Percentiles rank a stretch among this genome's conserved stretches.
Evolutionary conservation across 2,113 vertebrate species (phyloP).

Genomic region (Onychostruthus taczanowskii): DNA sequence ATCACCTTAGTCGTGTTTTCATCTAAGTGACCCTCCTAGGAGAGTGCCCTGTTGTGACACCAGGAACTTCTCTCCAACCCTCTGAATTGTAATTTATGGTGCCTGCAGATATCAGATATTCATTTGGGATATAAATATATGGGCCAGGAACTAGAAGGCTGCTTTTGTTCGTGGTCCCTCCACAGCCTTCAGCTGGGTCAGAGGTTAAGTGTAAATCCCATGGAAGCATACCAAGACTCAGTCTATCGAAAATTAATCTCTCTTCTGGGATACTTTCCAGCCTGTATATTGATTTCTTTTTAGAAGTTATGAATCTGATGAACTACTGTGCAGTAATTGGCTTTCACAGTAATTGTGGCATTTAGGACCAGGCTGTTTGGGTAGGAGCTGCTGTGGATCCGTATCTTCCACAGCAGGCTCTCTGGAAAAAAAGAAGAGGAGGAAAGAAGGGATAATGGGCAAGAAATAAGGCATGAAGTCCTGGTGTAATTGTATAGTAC

Average conservation of each 20-base stretch:
- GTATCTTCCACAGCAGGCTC: neutral
- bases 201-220: neutral
- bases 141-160: neutral
- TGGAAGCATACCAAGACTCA: neutral
- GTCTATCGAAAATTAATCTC: neutral
- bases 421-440: neutral
- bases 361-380: neutral
- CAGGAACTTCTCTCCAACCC: neutral
- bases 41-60: neutral
- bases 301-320: neutral
- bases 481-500: neutral
- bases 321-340: neutral
- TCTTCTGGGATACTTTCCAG: neutral
- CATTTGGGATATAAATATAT: neutral
- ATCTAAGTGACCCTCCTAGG: neutral
- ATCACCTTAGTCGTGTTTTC: accelerated
- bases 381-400: neutral
- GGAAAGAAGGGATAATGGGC: neutral
- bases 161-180: neutral
- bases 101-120: neutral
- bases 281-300: neutral
- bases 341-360: neutral
- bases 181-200: neutral
- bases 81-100: neutral
- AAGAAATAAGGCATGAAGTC: neutral